Base-by-base conservation (phyloP, 1,140 invertebrate species). In the Drosophila suzukii region DNA sequence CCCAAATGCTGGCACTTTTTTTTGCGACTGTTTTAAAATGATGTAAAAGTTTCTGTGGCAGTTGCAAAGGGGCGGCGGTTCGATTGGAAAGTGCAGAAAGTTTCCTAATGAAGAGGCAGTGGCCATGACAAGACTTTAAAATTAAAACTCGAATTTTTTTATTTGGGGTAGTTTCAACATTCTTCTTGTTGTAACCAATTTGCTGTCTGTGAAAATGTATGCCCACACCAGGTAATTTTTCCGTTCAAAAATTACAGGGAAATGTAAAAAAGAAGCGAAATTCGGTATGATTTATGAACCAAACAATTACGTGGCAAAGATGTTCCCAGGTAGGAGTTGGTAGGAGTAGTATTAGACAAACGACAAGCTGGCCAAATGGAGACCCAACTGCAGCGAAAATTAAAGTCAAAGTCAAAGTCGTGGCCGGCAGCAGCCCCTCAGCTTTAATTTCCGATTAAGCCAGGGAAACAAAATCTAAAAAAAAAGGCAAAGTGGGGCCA, bases 401-500 rank as follows among this genome's bases (percentile, higher is more conserved):
- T 89, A 63, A 63, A 63, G 55, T 58, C 59, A 63, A 63, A 63
- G 55, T 58, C 59, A 84, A 89, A 88, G 73, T 89, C 84, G 85
- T 88, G 84, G 74, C 77, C 63, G 74, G 78, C 68, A 84, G 72
- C 81, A 82, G 72, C 81, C 81, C 77, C 73, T 80, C 80, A 82
- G 85, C 82, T 90, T 90, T 89, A 90, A 90, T 90, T 90, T 90
- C 86, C 78, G 85, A 90, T 90, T 90, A 90, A 90, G 75, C 51
- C 70, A 32, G 65, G 67, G 41, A 55, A 67, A 57, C 67, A 72
- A 73, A 60, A 67, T 66, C 60, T 68, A 56, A 65, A 56, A 34
- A 11, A 17, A 41, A 55, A 46, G 44, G 66, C 43, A 71, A 67
- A 80, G 43, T 50, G 61, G 44, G 82, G 46, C 66, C 75, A 84